Base-by-base conservation (phyloP, 2,797 vertebrate genomes). In the Natrix natrix region DNA sequence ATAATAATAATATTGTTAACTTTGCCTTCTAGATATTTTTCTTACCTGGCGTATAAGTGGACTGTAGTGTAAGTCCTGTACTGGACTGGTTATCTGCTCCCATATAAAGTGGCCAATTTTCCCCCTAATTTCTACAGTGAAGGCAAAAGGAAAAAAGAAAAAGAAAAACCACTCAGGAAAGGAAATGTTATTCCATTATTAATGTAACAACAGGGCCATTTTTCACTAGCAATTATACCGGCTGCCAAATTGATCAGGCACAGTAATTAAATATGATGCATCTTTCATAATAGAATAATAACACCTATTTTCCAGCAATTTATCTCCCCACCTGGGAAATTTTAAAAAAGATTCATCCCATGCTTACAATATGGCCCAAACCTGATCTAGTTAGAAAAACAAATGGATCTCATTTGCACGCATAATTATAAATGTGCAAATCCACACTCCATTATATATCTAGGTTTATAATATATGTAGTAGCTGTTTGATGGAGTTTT, bases 41-140 rank as follows among this genome's bases (percentile, higher is more conserved):
- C 95, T 96, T 95, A 98, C 98, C 97, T 98, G 95, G 90, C 96
- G 69, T 57, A 6, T 37, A 74, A 74, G 66, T 20, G 66, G 32
- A 74, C 16, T 17, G 66, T 37, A 8, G 7, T 17, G 7, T 74
- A 74, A 37, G 1, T 66, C 63, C n/a, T 52, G 60, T 16, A 56
- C 91, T 43, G 93, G 94, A 87, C 96, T 54, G 43, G 97, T 96
- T 0, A 97, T 96, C 95, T 94, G 94, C 96, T 99, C 99, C 99
- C 99, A 99, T 93, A 99, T 98, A 93, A 99, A 98, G 92, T 92
- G 96, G 78, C 99, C 99, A 26, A 98, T 97, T 94, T 97, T 96
- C 10, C 94, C 96, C 97, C 98, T 98, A 95, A 99, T 98, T 95
- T 98, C 99, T 99, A 96, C 95, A 56, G 4, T 10, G 59, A 91